Conservation (phyloP, 2,113 vertebrate species). For the Numida meleagris region DNA sequence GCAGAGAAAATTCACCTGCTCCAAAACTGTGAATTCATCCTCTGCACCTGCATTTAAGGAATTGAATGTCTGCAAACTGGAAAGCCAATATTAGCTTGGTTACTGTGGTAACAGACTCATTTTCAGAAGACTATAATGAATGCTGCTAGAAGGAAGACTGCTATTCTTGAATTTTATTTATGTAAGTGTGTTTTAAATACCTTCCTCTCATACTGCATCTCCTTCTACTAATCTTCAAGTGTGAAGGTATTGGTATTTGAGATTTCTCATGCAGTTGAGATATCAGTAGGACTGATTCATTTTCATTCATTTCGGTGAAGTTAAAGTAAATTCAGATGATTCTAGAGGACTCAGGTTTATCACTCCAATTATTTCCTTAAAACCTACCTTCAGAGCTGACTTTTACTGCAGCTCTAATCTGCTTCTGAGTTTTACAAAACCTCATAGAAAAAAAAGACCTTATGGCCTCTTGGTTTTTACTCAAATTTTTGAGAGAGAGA, state of each 20-base stretch:
- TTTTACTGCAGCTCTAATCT: neutral
- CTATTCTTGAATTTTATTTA: constrained; percentile 67
- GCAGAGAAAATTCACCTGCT: neutral
- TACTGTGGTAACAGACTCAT: constrained; percentile 70
- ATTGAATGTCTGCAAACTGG: constrained; percentile 36
- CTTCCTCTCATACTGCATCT: neutral
- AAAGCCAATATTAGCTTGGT: constrained; percentile 63
- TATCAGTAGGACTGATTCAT: neutral
- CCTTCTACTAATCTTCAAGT: neutral
- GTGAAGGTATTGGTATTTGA: neutral
- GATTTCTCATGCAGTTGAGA: neutral
- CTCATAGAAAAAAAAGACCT: neutral
- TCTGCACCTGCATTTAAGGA: constrained; percentile 51
- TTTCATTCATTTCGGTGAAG: neutral
- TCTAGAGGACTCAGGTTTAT: neutral
- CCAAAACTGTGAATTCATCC: constrained; percentile 13
- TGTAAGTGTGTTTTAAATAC: constrained; percentile 48
- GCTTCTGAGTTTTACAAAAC: neutral
- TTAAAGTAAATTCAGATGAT: neutral
- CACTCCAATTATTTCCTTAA: neutral
- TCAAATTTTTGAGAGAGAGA: neutral
- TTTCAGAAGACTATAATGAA: constrained; percentile 59
- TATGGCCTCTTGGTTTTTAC: neutral
- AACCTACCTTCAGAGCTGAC: neutral
- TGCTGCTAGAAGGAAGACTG: constrained; percentile 18